Conservation (phyloP, 2,113 vertebrate species). For the Rhinolophus sinicus region DNA sequence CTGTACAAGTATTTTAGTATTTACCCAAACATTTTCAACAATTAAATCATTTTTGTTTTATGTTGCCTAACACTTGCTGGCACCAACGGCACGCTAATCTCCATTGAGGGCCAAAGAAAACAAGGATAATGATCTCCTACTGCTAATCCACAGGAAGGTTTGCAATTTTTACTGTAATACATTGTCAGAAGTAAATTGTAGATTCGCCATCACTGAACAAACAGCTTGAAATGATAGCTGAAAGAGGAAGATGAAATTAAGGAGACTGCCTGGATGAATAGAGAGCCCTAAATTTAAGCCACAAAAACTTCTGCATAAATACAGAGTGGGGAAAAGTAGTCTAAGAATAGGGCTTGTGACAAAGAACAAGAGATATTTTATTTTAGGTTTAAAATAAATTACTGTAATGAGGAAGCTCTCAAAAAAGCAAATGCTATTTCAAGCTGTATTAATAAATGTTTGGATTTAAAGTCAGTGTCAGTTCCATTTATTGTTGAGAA, state of each 20-base stretch:
- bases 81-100: conserved; percentile 15
- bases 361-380: not conserved
- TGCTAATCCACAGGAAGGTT: conserved; percentile 27
- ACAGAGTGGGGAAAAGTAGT: not conserved
- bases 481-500: not conserved
- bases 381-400: conserved; percentile 24
- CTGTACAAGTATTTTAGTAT: not conserved
- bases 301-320: not conserved
- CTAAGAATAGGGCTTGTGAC: not conserved
- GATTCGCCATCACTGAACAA: not conserved
- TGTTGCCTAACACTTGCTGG: conserved; percentile 53
- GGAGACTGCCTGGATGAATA: not conserved
- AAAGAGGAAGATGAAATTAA: conserved; percentile 11
- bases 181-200: not conserved
- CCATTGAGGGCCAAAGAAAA: conserved; percentile 42
- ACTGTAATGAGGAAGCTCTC: not conserved
- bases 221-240: conserved; percentile 20
- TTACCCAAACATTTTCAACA: conserved; percentile 65
- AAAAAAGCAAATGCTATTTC: conserved; percentile 6
- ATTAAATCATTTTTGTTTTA: conserved; percentile 61
- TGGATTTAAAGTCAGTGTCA: not conserved
- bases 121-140: conserved; percentile 63
- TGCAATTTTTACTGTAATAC: not conserved
- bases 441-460: conserved; percentile 24
- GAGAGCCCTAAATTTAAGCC: not conserved